phyloP scores from a whole-genome alignment of 2,888 invertebrate genomes.

The Augochlorella aurata region DNA sequence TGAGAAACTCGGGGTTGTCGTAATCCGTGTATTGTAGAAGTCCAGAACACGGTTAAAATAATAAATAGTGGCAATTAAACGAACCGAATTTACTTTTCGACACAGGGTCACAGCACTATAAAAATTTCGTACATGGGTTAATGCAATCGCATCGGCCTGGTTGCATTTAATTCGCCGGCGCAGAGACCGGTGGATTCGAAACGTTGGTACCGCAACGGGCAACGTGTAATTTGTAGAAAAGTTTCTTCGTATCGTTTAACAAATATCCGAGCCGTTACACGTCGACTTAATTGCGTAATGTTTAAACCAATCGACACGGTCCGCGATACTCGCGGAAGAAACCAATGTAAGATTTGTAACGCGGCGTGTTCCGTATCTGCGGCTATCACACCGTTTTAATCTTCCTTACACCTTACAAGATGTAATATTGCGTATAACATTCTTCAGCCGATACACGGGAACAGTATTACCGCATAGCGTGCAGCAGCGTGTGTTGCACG shows the following conservation, averaged over 20 bases:
- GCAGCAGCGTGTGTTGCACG: slow-evolving; percentile 2
- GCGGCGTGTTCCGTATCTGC: neutral
- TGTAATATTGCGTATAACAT: slow-evolving; percentile 44
- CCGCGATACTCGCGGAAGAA: neutral
- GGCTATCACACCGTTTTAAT: slow-evolving; percentile 41
- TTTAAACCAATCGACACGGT: slow-evolving; percentile 1
- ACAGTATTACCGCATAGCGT: slow-evolving; percentile 12
- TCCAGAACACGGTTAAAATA: too few species aligned
- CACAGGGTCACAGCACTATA: too few species aligned
- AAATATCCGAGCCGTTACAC: neutral
- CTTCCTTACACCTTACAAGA: slow-evolving; percentile 40
- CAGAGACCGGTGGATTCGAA: neutral
- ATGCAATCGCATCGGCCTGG: neutral
- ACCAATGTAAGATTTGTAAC: slow-evolving; percentile 13
- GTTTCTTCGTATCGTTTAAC: neutral
- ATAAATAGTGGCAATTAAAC: too few species aligned
- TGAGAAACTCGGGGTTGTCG: too few species aligned
- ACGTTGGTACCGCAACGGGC: too few species aligned
- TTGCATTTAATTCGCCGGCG: neutral
- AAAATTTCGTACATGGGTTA: too few species aligned
- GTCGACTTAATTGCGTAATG: slow-evolving; percentile 30
- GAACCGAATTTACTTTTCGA: too few species aligned
- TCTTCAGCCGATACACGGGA: slow-evolving; percentile 11
- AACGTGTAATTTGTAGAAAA: slow-evolving; percentile 16
- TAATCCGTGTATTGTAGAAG: too few species aligned